Conservation (phyloP, 2,797 vertebrate species). For the Ambastaia sidthimunki region DNA sequence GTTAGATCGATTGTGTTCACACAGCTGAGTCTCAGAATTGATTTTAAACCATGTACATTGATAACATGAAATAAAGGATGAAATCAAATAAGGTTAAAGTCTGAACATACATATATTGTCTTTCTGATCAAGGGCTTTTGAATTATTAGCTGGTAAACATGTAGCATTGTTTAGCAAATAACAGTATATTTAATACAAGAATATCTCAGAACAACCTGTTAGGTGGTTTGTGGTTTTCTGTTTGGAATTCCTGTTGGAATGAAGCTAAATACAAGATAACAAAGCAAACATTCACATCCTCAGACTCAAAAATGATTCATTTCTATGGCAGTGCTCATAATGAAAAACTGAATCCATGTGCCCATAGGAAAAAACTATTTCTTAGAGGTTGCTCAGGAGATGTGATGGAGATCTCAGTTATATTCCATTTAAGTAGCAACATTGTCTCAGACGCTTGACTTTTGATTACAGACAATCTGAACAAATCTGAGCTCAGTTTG, state of each 20-base stretch:
- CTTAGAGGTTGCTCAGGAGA: too few relatives aligned
- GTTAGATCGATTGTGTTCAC: conserved; percentile 26
- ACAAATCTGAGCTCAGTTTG: too few relatives aligned
- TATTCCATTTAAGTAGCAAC: too few relatives aligned
- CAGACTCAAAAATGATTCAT: background rate
- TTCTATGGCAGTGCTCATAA: background rate
- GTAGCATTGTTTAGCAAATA: too few relatives aligned
- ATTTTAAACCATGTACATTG: conserved; percentile 18
- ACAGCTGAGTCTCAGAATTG: conserved; percentile 5
- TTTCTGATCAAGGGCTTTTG: background rate
- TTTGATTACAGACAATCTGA: too few relatives aligned
- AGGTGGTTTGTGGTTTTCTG: too few relatives aligned
- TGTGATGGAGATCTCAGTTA: too few relatives aligned
- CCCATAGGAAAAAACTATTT: background rate
- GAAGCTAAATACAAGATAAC: background rate
- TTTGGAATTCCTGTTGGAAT: background rate
- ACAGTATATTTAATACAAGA: background rate
- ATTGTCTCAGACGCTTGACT: too few relatives aligned
- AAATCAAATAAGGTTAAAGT: background rate
- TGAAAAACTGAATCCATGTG: background rate
- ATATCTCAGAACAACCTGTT: background rate
- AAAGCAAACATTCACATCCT: background rate
- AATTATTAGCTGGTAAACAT: background rate
- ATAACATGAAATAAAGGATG: background rate
- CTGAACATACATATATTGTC: background rate